Conservation (phyloP, 2,113 vertebrate species). For the Centropus bengalensis region DNA sequence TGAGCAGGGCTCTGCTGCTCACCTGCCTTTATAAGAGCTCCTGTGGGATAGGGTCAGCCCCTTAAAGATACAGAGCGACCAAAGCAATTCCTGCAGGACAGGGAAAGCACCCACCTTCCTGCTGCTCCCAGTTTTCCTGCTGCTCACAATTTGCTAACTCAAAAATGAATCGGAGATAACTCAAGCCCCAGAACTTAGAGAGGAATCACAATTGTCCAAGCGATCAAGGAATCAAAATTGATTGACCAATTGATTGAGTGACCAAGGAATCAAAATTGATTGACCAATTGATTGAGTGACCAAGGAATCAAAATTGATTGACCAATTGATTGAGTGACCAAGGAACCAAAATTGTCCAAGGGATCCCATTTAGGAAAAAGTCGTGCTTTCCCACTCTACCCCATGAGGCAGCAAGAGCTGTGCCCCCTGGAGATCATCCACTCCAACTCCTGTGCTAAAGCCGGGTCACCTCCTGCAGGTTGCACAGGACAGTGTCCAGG, state of each 20-base stretch:
- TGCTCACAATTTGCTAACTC: not conserved
- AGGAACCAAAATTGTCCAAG: not conserved
- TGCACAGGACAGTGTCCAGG: too few relatives aligned
- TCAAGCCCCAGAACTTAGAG: not conserved
- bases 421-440: too few relatives aligned
- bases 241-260: too few relatives aligned
- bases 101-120: not conserved
- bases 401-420: not conserved
- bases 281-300: too few relatives aligned
- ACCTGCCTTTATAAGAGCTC: constrained; percentile 66
- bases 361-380: not conserved
- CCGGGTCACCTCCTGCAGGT: too few relatives aligned
- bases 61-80: constrained; percentile 80
- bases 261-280: too few relatives aligned
- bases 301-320: too few relatives aligned
- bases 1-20: constrained; percentile 12
- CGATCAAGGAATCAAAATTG: too few relatives aligned
- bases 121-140: not conserved
- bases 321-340: too few relatives aligned
- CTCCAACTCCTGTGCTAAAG: too few relatives aligned
- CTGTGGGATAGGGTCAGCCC: constrained; percentile 58
- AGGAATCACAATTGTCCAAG: not conserved
- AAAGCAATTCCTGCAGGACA: not conserved
- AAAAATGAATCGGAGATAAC: not conserved
- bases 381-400: not conserved